Conservation (phyloP, 2,113 vertebrate species). For the Australoheros scitulus region DNA sequence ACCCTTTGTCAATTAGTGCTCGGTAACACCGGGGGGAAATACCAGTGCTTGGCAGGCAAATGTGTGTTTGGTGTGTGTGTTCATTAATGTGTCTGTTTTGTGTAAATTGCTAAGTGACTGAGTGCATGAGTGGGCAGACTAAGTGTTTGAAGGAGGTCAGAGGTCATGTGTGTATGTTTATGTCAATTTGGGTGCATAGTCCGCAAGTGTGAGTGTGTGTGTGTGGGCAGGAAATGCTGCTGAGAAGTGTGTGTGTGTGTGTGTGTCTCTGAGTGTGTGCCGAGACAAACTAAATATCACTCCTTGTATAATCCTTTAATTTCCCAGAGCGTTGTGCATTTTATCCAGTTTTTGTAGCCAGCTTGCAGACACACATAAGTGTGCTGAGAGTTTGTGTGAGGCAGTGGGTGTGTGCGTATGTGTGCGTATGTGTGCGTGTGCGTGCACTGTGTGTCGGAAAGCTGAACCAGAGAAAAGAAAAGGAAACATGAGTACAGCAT, state of each 20-base stretch:
- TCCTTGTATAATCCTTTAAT: slow-evolving; percentile 50
- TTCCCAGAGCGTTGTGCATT: slow-evolving; percentile 47
- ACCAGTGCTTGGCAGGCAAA: slow-evolving; percentile 19
- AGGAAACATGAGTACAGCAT: background rate
- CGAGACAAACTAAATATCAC: slow-evolving; percentile 33
- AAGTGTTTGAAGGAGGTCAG: slow-evolving; percentile 17
- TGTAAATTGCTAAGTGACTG: slow-evolving; percentile 12
- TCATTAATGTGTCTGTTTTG: background rate
- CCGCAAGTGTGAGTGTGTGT: background rate
- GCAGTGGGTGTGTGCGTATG: background rate
- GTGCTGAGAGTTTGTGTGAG: background rate
- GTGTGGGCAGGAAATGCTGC: background rate
- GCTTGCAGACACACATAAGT: slow-evolving; percentile 9
- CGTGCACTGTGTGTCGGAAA: background rate
- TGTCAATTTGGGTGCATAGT: background rate
- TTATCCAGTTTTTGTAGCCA: slow-evolving; percentile 29
- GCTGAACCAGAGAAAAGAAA: background rate
- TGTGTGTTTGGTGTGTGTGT: slow-evolving; percentile 1
- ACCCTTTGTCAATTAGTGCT: slow-evolving; percentile 59
- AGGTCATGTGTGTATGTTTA: slow-evolving; percentile 21
- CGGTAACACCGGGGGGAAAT: slow-evolving; percentile 44
- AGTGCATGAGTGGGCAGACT: slow-evolving; percentile 6
- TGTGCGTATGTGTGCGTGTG: background rate
- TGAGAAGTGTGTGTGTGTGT: rapidly evolving
- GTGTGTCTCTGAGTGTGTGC: background rate